phyloP scores from a whole-genome alignment of 1,140 invertebrate species.

The Acromyrmex echinatior region DNA sequence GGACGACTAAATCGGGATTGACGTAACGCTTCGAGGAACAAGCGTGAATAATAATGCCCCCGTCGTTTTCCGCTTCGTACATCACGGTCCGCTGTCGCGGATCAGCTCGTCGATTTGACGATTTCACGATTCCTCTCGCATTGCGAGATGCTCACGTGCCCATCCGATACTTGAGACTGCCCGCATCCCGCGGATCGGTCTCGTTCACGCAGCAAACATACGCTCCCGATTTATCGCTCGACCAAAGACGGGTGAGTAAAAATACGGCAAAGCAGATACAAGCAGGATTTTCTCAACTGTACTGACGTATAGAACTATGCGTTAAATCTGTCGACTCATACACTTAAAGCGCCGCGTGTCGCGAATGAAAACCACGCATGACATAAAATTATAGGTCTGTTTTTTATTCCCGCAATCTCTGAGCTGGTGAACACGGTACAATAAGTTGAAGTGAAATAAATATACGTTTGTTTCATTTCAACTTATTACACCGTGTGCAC shows the following conservation, averaged over 20 bases:
- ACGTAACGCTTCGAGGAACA: constrained; percentile 48
- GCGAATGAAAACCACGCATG: neutral
- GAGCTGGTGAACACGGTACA: too few relatives aligned
- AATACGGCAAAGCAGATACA: neutral
- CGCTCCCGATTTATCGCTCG: constrained; percentile 36
- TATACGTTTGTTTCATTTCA: too few relatives aligned
- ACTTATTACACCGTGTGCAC: too few relatives aligned
- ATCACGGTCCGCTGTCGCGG: neutral
- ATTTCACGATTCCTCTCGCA: constrained; percentile 19
- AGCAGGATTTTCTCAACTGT: constrained; percentile 50
- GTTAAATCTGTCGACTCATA: constrained; percentile 26
- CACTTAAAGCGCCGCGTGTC: neutral
- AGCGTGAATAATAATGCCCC: constrained; percentile 40
- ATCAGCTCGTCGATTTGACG: constrained; percentile 43
- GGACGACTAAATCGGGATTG: constrained; percentile 30
- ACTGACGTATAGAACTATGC: constrained; percentile 52
- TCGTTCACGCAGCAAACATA: neutral
- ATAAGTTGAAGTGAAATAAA: too few relatives aligned
- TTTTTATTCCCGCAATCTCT: too few relatives aligned
- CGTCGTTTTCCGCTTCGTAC: constrained; percentile 43
- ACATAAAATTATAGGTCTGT: neutral
- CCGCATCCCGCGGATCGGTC: neutral
- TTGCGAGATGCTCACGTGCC: neutral
- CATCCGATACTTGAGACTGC: constrained; percentile 20
- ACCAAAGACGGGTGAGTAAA: constrained; percentile 24